Conservation (phyloP, 2,888 invertebrate genomes). For the Microchrysa polita region DNA sequence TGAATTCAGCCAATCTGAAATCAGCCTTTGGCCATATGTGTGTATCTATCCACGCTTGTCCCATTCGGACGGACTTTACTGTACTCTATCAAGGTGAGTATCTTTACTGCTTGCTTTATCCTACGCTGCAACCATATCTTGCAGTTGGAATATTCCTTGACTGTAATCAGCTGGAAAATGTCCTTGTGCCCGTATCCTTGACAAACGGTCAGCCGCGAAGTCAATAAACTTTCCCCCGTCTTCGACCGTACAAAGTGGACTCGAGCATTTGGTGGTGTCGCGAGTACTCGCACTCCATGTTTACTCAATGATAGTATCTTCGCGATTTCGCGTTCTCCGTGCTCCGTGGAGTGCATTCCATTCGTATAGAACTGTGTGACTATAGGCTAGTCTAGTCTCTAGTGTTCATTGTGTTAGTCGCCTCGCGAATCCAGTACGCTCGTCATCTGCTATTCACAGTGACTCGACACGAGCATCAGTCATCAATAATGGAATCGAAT, state of each 20-base stretch:
- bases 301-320: neutral
- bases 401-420: neutral
- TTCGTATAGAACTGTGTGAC: constrained; percentile 4
- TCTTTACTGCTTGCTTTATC: too few species aligned
- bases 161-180: constrained; percentile 9
- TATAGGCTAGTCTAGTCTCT: neutral
- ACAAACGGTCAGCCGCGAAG: neutral
- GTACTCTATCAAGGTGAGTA: too few species aligned
- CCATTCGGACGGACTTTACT: too few species aligned
- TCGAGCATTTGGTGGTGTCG: neutral
- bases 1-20: too few species aligned
- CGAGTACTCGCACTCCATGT: neutral
- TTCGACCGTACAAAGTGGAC: neutral
- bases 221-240: neutral
- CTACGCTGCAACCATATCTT: too few species aligned
- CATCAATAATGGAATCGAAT: constrained; percentile 42
- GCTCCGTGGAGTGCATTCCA: neutral
- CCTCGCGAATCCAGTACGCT: neutral
- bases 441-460: neutral
- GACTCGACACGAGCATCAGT: neutral
- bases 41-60: too few species aligned
- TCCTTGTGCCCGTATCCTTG: neutral
- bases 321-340: neutral
- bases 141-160: neutral
- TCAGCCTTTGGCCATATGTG: too few species aligned